Base-by-base conservation (phyloP, 2,888 invertebrate genomes). In the Ectropis crepuscularia region DNA sequence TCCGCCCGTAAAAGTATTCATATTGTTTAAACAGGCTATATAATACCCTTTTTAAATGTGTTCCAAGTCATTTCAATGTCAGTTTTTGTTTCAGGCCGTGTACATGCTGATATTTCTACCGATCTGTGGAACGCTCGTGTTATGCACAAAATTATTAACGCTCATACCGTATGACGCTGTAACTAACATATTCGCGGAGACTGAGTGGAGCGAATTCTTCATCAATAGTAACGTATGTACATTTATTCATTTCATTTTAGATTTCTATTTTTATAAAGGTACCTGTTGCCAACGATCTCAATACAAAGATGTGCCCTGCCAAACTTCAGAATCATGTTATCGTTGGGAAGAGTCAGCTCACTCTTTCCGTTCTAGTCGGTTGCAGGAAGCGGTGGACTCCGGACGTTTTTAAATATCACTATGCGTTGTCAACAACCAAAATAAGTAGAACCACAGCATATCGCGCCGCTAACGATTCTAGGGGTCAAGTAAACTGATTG, bases 151-250 rank as follows among this genome's bases (percentile, higher is more conserved):
- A 86, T 86, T 97, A 65, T 88, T 96, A 53, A 95, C 96, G n/a
- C 88, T 96, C 58, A 95, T 95, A 77, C 95, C 96, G 0, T 93
- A 94, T 59, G 95, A 95, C 68, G 90, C 94, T 37, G 92, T 95
- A 8, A 93, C 95, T 75, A 95, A 95, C 74, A 94, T 96, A 55
- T 97, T 97, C 82, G 95, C 96, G 0, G 95, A 96, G 72, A 96
- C 96, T 5, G 95, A 96, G 45, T 97, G 97, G 95, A 94, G 94
- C 72, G 97, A 97, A 81, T 97, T 98, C 87, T 96, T 98, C 81
- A 93, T 96, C 50, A 97, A 97, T 81, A 95, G 96, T 58, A 95
- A 95, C 90, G 97, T 96, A 88, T 85, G 90, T 87, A 55, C 61
- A 12, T 50, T 61, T 65, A 9, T 36, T 54, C 39, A 1, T 16